Evolutionary conservation across 2,888 invertebrate genomes (phyloP), one percentile per base, ranked within the genome.

Genomic region (Lasioglossum leucozonium): DNA sequence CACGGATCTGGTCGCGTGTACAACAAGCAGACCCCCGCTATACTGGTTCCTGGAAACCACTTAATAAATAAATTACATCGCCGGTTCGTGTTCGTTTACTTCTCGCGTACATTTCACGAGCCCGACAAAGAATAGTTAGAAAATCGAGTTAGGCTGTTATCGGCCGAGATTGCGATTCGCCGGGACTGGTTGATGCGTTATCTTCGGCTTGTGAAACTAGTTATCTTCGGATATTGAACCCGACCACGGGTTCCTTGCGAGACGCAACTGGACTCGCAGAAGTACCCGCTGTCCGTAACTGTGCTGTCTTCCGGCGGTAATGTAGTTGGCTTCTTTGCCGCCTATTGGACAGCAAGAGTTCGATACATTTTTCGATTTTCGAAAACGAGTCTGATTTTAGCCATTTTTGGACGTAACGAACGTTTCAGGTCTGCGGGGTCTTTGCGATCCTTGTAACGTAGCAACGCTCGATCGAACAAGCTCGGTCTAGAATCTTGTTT

Each of bases 251-350:
- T 72, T 79, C n/a, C 76, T 79, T 16, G 34, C 10, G 16, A 73
- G 74, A 69, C 71, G n/a, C 30, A 47, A 65, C 77, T 62, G 73
- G 81, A 84, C 87, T 86, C 86, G 88, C 89, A 84, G 86, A 82
- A 87, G 84, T 91, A 91, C 84, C 91, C 84, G 87, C 91, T 74
- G 91, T 77, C 87, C 88, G 87, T 88, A 92, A 90, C 87, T 89
- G 85, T 89, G 86, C 89, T 92, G 87, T 89, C 92, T 86, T 84
- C 91, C 73, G 81, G 86, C 85, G 94, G 92, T 93, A 94, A 93
- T 89, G 91, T 88, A 94, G 93, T 81, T 91, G 84, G 85, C 93
- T 89, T 79, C 85, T 85, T 87, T 93, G 91, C 89, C 93, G 71
- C 79, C 89, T 10, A 85, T 80, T 77, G 87, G 71, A 73, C 47